Conservation (phyloP, 2,888 invertebrate species). For the Caenorhabditis sp. region DNA sequence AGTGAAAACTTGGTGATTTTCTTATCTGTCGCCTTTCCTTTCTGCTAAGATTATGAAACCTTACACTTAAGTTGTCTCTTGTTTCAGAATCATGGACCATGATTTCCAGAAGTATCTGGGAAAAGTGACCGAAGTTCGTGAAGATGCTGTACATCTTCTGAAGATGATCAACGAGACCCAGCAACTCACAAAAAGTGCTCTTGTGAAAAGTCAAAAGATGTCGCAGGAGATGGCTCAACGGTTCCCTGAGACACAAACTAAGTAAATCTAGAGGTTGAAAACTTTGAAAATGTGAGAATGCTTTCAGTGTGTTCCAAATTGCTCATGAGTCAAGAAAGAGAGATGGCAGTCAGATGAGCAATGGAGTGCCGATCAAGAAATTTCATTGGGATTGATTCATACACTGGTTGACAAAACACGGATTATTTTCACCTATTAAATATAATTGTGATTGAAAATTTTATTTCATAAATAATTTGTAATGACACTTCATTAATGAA, state of each 20-base stretch:
- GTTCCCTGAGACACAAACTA: not conserved
- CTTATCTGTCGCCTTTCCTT: not conserved
- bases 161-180: not conserved
- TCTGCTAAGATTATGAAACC: too few relatives aligned
- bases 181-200: not conserved
- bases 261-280: not conserved
- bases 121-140: not conserved
- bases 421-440: too few relatives aligned
- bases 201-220: not conserved
- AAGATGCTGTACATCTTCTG: slow-evolving; percentile 6
- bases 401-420: too few relatives aligned
- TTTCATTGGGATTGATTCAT: too few relatives aligned
- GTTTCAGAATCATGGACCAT: slow-evolving; percentile 17
- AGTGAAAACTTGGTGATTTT: not conserved
- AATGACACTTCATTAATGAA: too few relatives aligned
- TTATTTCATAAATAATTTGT: too few relatives aligned
- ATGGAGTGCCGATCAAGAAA: too few relatives aligned
- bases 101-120: not conserved
- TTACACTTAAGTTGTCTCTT: not conserved
- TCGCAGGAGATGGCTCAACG: not conserved
- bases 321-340: too few relatives aligned
- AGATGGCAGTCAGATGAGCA: too few relatives aligned
- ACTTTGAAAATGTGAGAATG: too few relatives aligned
- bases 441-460: too few relatives aligned
- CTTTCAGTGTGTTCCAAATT: too few relatives aligned